phyloP scores from a whole-genome alignment of 2,888 invertebrate species.

The Rhagophthalmus giganteus region DNA sequence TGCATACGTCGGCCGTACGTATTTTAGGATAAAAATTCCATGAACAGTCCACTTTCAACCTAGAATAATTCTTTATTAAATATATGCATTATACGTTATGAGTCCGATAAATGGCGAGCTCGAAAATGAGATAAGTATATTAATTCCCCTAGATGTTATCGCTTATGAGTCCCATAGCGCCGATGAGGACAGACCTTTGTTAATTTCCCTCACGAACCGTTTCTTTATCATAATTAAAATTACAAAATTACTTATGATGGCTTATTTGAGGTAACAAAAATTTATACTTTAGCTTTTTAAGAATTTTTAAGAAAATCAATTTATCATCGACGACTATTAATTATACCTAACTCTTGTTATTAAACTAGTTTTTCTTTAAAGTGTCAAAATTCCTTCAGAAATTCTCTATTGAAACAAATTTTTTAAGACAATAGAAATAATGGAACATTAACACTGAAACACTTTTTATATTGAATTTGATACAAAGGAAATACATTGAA shows the following conservation, averaged over 20 bases:
- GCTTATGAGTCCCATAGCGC: conserved; percentile 36
- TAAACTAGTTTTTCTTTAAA: too few species aligned
- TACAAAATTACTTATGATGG: conserved; percentile 25
- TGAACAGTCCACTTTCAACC: conserved; percentile 5
- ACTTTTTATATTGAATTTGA: neutral
- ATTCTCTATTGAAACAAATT: neutral
- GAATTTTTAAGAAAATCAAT: neutral
- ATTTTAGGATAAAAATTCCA: too few species aligned
- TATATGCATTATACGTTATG: conserved; percentile 24
- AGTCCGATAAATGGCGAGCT: conserved; percentile 32
- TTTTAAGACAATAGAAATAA: conserved; percentile 1
- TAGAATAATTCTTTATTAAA: conserved; percentile 29
- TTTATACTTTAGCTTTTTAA: neutral
- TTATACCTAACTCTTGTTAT: neutral
- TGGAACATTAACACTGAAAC: conserved; percentile 3
- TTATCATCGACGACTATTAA: neutral
- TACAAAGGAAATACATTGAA: conserved; percentile 4
- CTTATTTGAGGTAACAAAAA: conserved; percentile 5
- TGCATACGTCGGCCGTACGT: too few species aligned
- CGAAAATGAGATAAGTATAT: conserved; percentile 30
- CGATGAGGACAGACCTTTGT: conserved; percentile 37
- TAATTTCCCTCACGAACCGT: conserved; percentile 44
- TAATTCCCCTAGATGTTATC: conserved; percentile 36
- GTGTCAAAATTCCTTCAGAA: neutral
- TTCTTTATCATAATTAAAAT: conserved; percentile 43